Evolutionary conservation across 2,888 invertebrate genomes (phyloP).

Genomic region (Loripinus fragilis): DNA sequence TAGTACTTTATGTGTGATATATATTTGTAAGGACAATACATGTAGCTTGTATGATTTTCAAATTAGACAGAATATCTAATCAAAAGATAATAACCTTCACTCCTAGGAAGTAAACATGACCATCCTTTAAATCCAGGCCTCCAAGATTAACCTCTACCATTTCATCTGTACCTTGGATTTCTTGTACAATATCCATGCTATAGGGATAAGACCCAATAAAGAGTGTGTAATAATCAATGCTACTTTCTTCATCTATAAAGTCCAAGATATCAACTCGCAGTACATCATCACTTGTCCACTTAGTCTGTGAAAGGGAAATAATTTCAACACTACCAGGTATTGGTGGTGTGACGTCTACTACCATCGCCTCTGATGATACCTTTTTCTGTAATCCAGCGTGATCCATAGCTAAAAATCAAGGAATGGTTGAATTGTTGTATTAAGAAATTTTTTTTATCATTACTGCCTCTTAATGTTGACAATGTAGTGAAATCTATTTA

Average conservation of each 20-base stretch:
- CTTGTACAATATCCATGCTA: not conserved
- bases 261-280: not conserved
- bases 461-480: too few species aligned
- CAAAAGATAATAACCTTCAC: slow-evolving; percentile 17
- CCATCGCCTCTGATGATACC: slow-evolving; percentile 13
- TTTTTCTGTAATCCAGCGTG: slow-evolving; percentile 8
- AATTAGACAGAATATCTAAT: too few species aligned
- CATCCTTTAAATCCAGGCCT: not conserved
- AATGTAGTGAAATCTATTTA: too few species aligned
- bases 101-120: not conserved
- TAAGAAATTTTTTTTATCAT: too few species aligned
- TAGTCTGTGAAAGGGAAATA: not conserved
- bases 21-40: too few species aligned
- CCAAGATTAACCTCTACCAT: not conserved
- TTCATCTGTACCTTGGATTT: not conserved
- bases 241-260: slow-evolving; percentile 22
- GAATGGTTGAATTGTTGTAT: too few species aligned
- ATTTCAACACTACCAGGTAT: not conserved
- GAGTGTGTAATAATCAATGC: not conserved
- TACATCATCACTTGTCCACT: not conserved
- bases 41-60: too few species aligned
- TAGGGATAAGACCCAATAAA: not conserved
- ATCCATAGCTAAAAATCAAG: slow-evolving; percentile 27
- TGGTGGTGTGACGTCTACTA: slow-evolving; percentile 22
- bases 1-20: too few species aligned